Conservation (phyloP, 92 coral and sea anemone genomes). For the Palythoa grandiflora region DNA sequence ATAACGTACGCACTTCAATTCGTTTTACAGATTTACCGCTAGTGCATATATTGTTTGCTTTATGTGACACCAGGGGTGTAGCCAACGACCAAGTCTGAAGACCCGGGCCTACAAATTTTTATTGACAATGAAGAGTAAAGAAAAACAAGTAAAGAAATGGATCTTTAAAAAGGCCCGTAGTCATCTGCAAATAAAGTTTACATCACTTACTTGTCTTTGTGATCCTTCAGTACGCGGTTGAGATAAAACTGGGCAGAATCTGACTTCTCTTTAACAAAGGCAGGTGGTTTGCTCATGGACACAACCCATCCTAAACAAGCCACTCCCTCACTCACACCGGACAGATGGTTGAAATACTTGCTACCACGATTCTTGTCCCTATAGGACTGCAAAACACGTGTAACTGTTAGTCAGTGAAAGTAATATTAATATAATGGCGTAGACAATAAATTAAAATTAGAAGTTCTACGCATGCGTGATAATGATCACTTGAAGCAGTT, state of each 20-base stretch:
- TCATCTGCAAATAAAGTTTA: background rate
- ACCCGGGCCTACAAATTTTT: no score
- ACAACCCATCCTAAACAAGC: slow-evolving; percentile 77
- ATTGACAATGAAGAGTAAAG: background rate
- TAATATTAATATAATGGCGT: background rate
- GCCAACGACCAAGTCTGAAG: no score
- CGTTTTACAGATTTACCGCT: no score
- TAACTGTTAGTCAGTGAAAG: background rate
- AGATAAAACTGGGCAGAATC: slow-evolving; percentile 82
- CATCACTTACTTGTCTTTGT: slow-evolving; percentile 64
- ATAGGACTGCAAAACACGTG: slow-evolving; percentile 46
- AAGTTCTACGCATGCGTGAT: no score
- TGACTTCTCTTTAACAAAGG: slow-evolving; percentile 66
- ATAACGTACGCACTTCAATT: no score
- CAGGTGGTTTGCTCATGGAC: slow-evolving; percentile 74
- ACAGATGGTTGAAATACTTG: slow-evolving; percentile 69
- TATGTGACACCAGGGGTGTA: no score
- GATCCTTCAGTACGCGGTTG: slow-evolving; percentile 81
- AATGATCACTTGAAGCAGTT: no score
- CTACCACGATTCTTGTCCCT: slow-evolving; percentile 70
- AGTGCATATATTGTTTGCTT: no score
- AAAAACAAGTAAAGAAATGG: no score
- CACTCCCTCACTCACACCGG: slow-evolving; percentile 79
- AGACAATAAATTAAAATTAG: no score
- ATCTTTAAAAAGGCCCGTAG: background rate